Percentiles rank a stretch among this genome's conserved stretches.
Conservation (phyloP, 2,797 vertebrate species). For the Macropus fuliginosus region DNA sequence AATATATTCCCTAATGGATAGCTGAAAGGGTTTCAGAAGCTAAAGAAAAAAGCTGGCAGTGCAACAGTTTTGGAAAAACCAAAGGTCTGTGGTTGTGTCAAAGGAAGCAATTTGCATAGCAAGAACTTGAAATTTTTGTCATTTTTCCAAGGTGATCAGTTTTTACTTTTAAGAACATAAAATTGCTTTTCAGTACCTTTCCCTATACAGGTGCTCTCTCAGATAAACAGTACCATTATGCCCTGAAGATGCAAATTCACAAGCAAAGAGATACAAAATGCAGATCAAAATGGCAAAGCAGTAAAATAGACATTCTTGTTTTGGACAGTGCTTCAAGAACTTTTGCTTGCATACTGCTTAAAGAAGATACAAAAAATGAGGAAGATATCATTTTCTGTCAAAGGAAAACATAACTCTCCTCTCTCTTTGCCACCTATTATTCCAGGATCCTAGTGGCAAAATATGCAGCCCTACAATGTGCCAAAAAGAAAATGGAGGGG, state of each 20-base stretch:
- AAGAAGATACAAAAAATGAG: background rate
- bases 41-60: background rate
- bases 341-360: background rate
- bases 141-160: background rate
- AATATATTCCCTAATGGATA: constrained; percentile 30
- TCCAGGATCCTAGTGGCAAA: background rate
- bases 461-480: fast-evolving
- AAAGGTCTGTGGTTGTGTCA: background rate
- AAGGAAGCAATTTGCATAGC: background rate
- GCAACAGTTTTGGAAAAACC: constrained; percentile 35
- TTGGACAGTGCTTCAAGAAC: constrained; percentile 59
- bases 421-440: background rate
- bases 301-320: constrained; percentile 62
- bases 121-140: background rate
- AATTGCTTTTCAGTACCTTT: background rate
- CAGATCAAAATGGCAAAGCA: constrained; percentile 66
- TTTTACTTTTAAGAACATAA: constrained; percentile 66
- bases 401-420: background rate
- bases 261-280: constrained; percentile 60
- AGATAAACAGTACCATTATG: constrained; percentile 55
- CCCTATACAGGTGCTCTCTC: constrained; percentile 25
- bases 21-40: constrained; percentile 28
- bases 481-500: background rate
- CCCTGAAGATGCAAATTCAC: constrained; percentile 61
- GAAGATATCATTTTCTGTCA: background rate